A percentile compares a stretch with the other conserved stretches of the same genome.
Conservation (phyloP, 2,888 invertebrate species). For the Cryptus viduatorius region DNA sequence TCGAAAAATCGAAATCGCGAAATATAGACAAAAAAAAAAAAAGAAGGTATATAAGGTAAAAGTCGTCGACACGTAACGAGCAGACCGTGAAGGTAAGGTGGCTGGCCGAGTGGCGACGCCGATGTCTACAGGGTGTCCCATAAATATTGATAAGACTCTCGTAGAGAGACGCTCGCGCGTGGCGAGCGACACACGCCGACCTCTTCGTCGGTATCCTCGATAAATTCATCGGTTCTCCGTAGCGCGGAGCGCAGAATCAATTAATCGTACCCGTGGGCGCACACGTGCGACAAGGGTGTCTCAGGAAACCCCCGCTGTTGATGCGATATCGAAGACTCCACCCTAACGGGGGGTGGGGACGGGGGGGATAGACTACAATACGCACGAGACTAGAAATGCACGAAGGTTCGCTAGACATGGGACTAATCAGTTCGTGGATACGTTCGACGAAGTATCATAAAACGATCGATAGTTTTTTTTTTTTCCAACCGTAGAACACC, state of each 20-base stretch:
- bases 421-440: slow-evolving; percentile 49
- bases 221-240: slow-evolving; percentile 59
- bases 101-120: slow-evolving; percentile 71
- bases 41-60: slow-evolving; percentile 72
- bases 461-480: slow-evolving; percentile 26
- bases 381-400: slow-evolving; percentile 7
- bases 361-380: background rate
- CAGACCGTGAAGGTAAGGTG: slow-evolving; percentile 81
- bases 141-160: slow-evolving; percentile 73
- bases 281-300: slow-evolving; percentile 55
- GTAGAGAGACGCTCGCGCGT: slow-evolving; percentile 61
- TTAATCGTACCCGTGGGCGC: slow-evolving; percentile 54
- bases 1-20: background rate
- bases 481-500: background rate
- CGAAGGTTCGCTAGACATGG: slow-evolving; percentile 10
- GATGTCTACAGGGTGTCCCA: slow-evolving; percentile 75
- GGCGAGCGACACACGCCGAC: slow-evolving; percentile 24
- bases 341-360: background rate
- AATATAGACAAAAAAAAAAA: slow-evolving; percentile 66
- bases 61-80: slow-evolving; percentile 81
- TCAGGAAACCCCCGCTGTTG: slow-evolving; percentile 45
- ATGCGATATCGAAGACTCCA: slow-evolving; percentile 33
- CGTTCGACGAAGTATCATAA: background rate
- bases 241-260: slow-evolving; percentile 52
- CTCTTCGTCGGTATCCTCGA: slow-evolving; percentile 22